Evolutionary conservation across 2,888 invertebrate genomes (phyloP).

Genomic region (Sussaba pulchella): DNA sequence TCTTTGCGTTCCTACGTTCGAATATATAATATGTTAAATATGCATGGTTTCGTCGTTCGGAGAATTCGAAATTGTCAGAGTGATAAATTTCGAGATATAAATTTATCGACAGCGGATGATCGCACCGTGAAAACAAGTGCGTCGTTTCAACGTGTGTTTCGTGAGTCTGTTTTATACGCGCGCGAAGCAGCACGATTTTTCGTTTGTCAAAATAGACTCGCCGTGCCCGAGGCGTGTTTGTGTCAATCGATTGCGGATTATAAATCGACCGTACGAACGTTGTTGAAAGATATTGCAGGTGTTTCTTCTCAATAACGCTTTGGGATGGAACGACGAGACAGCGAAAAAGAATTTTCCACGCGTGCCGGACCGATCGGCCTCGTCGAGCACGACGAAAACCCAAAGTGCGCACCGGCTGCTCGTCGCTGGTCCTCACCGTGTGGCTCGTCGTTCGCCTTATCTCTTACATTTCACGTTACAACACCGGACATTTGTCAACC

Average conservation of each 20-base stretch:
- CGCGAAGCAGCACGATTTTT: no score
- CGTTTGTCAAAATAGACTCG: no score
- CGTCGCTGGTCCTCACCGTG: constrained; percentile 30
- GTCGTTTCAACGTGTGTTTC: no score
- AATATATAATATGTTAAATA: background rate
- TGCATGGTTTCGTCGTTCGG: background rate
- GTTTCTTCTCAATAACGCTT: no score
- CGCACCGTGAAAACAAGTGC: background rate
- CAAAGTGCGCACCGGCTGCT: background rate
- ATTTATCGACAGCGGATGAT: background rate
- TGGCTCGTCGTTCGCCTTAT: constrained; percentile 36
- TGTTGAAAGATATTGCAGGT: background rate
- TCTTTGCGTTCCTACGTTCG: background rate
- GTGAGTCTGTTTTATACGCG: no score
- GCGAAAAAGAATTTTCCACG: constrained; percentile 26
- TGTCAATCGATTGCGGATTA: background rate
- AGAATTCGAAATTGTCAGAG: background rate
- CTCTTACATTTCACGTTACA: constrained; percentile 62
- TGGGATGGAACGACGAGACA: no score
- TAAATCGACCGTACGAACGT: background rate
- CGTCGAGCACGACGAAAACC: constrained; percentile 32
- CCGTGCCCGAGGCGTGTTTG: no score
- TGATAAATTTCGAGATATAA: background rate
- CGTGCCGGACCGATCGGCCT: constrained; percentile 3
- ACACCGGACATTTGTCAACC: constrained; percentile 64